Evolutionary conservation across 2,113 vertebrate species (phyloP), one percentile per base, ranked within the genome.

Genomic region (Oncorhynchus mykiss): DNA sequence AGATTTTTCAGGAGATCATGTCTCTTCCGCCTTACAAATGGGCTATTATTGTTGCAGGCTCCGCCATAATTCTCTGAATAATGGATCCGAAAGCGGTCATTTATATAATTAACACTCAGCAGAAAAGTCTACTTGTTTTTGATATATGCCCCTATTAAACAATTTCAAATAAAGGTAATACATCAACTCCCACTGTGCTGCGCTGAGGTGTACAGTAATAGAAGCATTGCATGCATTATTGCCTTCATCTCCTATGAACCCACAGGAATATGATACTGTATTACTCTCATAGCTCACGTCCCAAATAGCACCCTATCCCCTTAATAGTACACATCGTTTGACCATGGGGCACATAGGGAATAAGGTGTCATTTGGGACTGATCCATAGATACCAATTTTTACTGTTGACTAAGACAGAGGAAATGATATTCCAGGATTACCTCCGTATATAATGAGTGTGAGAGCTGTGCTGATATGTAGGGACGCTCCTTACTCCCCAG

Each of bases 1-100:
- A 70, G 73, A 81, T 80, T 76, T 85, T 78, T 85, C 85, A 72
- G 71, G 70, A 70, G 86, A 78, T 76, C 75, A 85, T 83, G 85
- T 89, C 74, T 68, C 74, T 24, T 81, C 45, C 71, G 72, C 75
- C 72, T 84, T 87, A 86, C 85, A 83, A 88, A 90, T 84, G 77
- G 72, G 77, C 70, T 80, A 75, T 86, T 87, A 72, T 77, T 86
- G 72, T 87, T 87, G 80, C 82, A 83, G 86, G 39, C 81, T 89
- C 80, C 74, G 81, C 78, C 25, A 71, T 86, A 84, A 88, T 83
- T 82, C 77, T 64, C 70, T 88, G 79, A 88, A 86, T 88, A 85
- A 90, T 87, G 67, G 67, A 88, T 84, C 75, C 68, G 77, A 64
- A 89, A 78, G 77, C 71, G 54, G 77, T 82, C 22, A 84, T 89